Evolutionary conservation across 2,113 vertebrate species (phyloP).

Genomic region (Actenoides hombroni): DNA sequence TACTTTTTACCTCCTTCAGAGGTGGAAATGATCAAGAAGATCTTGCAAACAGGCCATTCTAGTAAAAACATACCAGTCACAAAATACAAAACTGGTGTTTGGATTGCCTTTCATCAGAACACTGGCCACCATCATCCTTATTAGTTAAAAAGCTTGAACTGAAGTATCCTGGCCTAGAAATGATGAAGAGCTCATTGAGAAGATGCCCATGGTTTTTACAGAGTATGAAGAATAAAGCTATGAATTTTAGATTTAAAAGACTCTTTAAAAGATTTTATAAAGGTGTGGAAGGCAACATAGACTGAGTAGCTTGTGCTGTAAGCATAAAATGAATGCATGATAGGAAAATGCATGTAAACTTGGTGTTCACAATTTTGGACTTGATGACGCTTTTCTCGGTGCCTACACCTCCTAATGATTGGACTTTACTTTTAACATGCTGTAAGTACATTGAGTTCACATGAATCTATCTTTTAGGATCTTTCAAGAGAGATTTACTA

Average conservation of each 20-base stretch:
- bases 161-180: neutral
- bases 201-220: neutral
- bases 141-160: neutral
- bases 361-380: neutral
- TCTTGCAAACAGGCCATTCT: neutral
- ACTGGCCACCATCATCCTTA: accelerated
- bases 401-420: neutral
- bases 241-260: neutral
- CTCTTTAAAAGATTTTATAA: neutral
- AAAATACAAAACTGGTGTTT: neutral
- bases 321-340: neutral
- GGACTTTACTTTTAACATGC: neutral
- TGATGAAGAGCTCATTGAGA: neutral
- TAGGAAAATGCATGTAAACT: neutral
- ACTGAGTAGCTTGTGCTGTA: neutral
- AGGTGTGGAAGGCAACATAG: neutral
- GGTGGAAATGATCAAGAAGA: neutral
- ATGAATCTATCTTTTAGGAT: neutral
- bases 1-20: neutral
- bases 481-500: neutral
- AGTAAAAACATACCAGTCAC: neutral
- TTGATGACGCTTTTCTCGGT: neutral
- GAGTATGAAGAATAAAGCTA: neutral
- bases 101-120: neutral
- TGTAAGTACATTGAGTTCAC: neutral